Evolutionary conservation across 2,113 vertebrate genomes (phyloP), one percentile per base, ranked within the genome.

Genomic region (Lanius ludovicianus): DNA sequence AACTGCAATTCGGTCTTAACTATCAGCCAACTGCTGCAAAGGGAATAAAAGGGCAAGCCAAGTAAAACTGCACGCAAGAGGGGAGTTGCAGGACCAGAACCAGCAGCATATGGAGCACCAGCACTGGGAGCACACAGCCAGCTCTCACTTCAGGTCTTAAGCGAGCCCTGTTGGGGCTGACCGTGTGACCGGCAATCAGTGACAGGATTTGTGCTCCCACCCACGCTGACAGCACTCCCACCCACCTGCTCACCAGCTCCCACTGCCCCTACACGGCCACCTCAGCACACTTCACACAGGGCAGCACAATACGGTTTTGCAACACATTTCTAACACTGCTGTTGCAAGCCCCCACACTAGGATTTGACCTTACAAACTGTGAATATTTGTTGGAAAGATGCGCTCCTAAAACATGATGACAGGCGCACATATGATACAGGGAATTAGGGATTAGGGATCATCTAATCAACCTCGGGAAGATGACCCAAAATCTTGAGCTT

Each of bases 221-320:
- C 44, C 62, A 69, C 14, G 3, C 5, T 22, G 70, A 16, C 15
- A 53, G 49, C 4, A 1, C n/a, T 68, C 42, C 77, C 67, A 71
- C 24, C 63, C 42, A 35, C 6, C 14, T 6, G 18, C 2, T 33
- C 50, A 47, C 41, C 47, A 28, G 22, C 24, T 24, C 59, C 46
- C 28, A 19, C 53, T 11, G 73, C 46, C 52, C 47, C 80, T 59
- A 7, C 28, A 12, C 0, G 7, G 49, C 53, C 41, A 46, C 37
- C 59, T 11, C 6, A 35, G 59, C 37, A 55, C 12, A 0, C 21
- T 9, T 50, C 4, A 15, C 41, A 20, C 21, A 15, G 39, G 17
- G 24, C 44, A 18, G 6, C 1, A 25, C 33, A 13, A 22, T 0
- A 28, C 0, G 1, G 23, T 8, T 53, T 25, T 30, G 46, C 12